Percentiles rank a stretch among this genome's conserved stretches.
These are phyloP conservation scores for Desmodus rotundus DNA, from an alignment of 2,113 vertebrate genomes.

Conservation along the genomic window DNA sequence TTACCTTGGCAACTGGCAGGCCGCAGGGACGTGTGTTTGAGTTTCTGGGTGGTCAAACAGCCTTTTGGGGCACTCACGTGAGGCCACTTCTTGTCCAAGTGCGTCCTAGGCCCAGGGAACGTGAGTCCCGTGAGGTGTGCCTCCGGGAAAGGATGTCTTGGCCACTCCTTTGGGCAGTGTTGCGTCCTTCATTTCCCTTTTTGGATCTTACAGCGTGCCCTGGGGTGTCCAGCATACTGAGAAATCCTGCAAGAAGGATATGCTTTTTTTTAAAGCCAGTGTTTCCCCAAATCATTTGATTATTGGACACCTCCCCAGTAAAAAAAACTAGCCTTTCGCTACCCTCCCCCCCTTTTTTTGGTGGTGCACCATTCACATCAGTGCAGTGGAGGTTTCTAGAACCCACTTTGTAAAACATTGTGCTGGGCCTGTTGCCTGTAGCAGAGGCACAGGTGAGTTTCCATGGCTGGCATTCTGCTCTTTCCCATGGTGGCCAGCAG, in stretches of 20 bases:
- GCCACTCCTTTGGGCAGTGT: not conserved
- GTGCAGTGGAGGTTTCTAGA: not conserved
- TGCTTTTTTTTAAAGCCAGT: not conserved
- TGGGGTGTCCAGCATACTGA: not conserved
- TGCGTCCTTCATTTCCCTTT: not conserved
- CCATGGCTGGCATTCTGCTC: not conserved
- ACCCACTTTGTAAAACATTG: not conserved
- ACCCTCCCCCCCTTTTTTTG: not conserved
- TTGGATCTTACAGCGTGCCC: not conserved
- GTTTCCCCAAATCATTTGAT: not conserved
- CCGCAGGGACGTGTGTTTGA: not conserved
- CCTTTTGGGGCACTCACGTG: not conserved
- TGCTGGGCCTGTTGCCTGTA: not conserved
- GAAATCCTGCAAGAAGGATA: not conserved
- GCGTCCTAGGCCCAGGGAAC: not conserved
- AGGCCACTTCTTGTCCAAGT: not conserved
- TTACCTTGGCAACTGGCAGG: not conserved
- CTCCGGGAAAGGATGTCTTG: not conserved
- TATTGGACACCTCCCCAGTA: not conserved
- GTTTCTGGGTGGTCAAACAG: conserved; percentile 26
- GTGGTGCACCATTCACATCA: too few species aligned
- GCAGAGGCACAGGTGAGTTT: not conserved
- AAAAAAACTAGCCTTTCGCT: not conserved
- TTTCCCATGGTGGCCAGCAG: not conserved
- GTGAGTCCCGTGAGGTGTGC: not conserved